These are phyloP conservation scores for Apomyelois bistriatella DNA, from an alignment of 2,888 invertebrate genomes.

Conservation along the genomic window DNA sequence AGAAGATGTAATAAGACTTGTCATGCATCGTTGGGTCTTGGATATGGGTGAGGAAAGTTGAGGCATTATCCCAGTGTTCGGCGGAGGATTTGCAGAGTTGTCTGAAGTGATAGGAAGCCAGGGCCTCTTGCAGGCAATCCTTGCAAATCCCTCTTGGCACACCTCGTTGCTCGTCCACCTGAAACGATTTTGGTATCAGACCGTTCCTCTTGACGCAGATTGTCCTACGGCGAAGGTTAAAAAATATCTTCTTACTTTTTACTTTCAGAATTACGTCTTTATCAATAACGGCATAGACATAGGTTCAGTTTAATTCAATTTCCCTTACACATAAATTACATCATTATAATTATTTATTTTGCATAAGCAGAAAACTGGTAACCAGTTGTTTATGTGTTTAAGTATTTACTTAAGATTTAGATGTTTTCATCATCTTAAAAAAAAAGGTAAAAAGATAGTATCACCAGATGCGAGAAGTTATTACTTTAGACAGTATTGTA, in stretches of 20 bases:
- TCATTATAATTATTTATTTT: too few species aligned
- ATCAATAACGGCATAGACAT: neutral
- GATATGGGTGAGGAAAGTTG: constrained; percentile 31
- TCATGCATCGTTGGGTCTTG: constrained; percentile 31
- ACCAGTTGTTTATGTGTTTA: too few species aligned
- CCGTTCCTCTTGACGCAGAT: constrained; percentile 36
- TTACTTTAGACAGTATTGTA: too few species aligned
- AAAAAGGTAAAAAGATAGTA: too few species aligned
- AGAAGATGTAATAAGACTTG: constrained; percentile 44
- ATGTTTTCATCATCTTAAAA: too few species aligned
- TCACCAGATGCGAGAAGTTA: too few species aligned
- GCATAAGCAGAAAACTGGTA: too few species aligned
- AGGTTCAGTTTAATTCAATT: neutral
- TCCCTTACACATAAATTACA: too few species aligned
- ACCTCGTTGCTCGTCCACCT: constrained; percentile 52
- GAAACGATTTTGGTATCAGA: constrained; percentile 67
- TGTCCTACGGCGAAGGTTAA: neutral
- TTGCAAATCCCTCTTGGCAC: constrained; percentile 55
- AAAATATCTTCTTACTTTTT: neutral
- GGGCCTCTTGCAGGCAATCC: constrained; percentile 43
- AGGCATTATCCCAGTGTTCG: constrained; percentile 43
- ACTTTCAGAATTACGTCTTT: neutral
- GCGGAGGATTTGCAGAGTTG: constrained; percentile 44
- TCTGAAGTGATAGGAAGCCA: constrained; percentile 44
- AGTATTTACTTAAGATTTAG: too few species aligned